Base-by-base conservation (phyloP, 1,140 invertebrate species). In the Penaeus vannamei region DNA sequence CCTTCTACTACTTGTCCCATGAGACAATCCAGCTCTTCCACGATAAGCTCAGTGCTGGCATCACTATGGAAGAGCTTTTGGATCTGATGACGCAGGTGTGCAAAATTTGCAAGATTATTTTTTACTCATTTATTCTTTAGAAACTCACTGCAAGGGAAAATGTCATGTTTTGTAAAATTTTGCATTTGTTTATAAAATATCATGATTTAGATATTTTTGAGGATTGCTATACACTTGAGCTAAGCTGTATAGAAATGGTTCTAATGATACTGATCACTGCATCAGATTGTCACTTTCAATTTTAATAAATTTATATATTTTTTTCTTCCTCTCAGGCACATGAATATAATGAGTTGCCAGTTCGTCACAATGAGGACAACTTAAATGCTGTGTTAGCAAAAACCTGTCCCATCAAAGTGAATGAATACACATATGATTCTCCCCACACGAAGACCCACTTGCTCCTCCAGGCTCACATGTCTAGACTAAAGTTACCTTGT, bases 1-100 rank as follows among this genome's bases (percentile, higher is more conserved):
- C 98, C 0, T 99, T 97, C 92, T 99, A 99, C 94, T 99, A 99
- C 94, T 93, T 99, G n/a, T 97, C 96, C 0, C 96, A 99, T 93
- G 95, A 96, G 91, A 99, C 98, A 0, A 96, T 99, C 94, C 94
- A 95, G 69, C 96, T 97, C 92, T 98, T 99, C 92, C 93, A 95
- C 23, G 93, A 96, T 61, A 94, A 95, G 77, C 92, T 99, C 26
- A 93, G 94, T 36, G 92, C 95, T 0, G 94, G 95, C 91, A 94
- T 96, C 80, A 94, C 93, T 61, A 93, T 97, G 0, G 95, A 97
- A 81, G 95, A 97, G n/a, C 94, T 98, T 69, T 93, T 99, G 8
- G 93, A 95, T 62, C 94, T 98, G 29, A 94, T 99, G 90, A 95
- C 97, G 76, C 96, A 98, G 82, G 90, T 90, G 22, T 17, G 53